These are phyloP conservation scores for Pantelozetes paolii DNA, from an alignment of 2,888 invertebrate genomes.

Conservation along the genomic window DNA sequence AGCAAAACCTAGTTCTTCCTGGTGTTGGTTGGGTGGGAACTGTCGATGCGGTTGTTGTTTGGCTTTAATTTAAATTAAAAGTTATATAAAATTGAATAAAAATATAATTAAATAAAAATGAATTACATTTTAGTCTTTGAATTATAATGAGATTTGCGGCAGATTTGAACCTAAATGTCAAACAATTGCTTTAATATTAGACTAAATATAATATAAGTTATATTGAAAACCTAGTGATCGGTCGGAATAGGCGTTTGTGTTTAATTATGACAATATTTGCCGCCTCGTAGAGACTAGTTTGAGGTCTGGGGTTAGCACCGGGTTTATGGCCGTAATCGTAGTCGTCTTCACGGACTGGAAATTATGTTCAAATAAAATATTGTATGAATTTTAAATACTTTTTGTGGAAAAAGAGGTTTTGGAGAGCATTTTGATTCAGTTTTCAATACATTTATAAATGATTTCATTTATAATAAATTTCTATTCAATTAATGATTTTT, in stretches of 20 bases:
- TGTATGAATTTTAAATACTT: too few species aligned
- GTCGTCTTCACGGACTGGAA: neutral
- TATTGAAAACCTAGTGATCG: conserved; percentile 22
- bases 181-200: too few species aligned
- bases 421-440: too few species aligned
- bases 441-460: too few species aligned
- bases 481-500: too few species aligned
- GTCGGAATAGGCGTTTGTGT: conserved; percentile 42
- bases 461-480: too few species aligned
- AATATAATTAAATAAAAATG: too few species aligned
- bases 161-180: conserved; percentile 28
- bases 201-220: too few species aligned
- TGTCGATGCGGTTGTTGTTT: conserved; percentile 8
- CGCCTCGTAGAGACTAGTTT: conserved; percentile 40
- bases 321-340: neutral
- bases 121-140: conserved; percentile 33
- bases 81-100: too few species aligned
- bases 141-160: conserved; percentile 41
- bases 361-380: too few species aligned
- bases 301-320: neutral
- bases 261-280: conserved; percentile 42
- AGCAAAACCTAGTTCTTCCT: conserved; percentile 1
- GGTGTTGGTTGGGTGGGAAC: neutral
- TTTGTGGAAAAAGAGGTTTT: too few species aligned
- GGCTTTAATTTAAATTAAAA: neutral